Conservation (phyloP, 23 tunicate species). For the Phallusia fumigata region DNA sequence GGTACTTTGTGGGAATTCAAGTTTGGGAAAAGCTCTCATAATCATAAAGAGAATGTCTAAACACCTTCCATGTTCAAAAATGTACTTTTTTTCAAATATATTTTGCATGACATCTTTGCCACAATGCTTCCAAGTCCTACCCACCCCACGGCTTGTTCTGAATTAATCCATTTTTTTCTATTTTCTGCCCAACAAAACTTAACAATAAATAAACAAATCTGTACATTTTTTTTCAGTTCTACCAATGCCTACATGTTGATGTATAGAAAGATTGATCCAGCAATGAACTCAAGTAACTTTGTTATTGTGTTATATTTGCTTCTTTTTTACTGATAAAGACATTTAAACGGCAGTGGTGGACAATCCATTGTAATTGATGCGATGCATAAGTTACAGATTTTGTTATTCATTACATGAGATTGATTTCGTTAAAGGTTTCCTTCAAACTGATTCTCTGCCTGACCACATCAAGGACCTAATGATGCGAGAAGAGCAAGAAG, state of each 20-base stretch:
- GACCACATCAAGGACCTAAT: conserved; percentile 53
- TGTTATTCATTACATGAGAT: background rate
- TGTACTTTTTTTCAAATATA: no score
- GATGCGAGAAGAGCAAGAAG: conserved; percentile 50
- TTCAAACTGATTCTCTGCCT: conserved; percentile 53
- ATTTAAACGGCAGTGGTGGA: no score
- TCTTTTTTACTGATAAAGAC: background rate
- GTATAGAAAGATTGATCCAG: conserved; percentile 61
- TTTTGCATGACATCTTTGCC: no score
- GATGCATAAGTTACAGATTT: background rate
- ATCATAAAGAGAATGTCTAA: no score
- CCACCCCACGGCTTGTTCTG: no score
- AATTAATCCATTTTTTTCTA: no score
- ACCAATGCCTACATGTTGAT: conserved; percentile 95
- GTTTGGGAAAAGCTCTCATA: no score
- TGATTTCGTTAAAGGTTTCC: conserved; percentile 34
- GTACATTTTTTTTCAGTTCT: conserved; percentile 56
- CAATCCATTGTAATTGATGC: no score
- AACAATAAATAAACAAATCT: no score
- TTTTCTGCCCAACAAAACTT: no score
- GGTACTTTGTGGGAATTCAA: conserved; percentile 12
- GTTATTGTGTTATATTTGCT: background rate
- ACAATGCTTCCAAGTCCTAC: no score
- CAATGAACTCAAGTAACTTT: conserved; percentile 41
- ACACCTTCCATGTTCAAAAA: no score